Evolutionary conservation across 2,113 vertebrate species (phyloP).

Genomic region (Heterocephalus glaber): DNA sequence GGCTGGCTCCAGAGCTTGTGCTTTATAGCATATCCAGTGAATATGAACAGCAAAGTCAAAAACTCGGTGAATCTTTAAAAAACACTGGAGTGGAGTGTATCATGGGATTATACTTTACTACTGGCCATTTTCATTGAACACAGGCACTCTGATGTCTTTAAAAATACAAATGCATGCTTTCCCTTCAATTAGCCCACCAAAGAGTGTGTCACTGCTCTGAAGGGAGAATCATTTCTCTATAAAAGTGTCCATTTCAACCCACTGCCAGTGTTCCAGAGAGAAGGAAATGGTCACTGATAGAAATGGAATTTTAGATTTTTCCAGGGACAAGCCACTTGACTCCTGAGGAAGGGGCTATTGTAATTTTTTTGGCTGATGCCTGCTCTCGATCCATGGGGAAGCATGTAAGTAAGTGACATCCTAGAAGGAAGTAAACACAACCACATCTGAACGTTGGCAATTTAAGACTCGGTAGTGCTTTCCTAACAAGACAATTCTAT

Average conservation of each 20-base stretch:
- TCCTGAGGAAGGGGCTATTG: not conserved
- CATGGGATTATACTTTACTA: not conserved
- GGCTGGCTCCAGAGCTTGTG: not conserved
- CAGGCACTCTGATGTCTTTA: not conserved
- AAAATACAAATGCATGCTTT: not conserved
- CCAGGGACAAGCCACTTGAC: constrained; percentile 14
- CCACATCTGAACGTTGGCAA: constrained; percentile 31
- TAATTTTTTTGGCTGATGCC: not conserved
- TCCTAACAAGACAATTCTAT: constrained; percentile 41
- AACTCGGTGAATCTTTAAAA: not conserved
- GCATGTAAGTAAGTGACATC: constrained; percentile 25
- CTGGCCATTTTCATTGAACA: not conserved
- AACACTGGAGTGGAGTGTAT: not conserved
- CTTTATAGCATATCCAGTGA: not conserved
- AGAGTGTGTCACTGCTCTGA: not conserved
- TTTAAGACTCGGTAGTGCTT: constrained; percentile 23
- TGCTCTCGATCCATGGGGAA: constrained; percentile 1
- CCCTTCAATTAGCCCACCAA: not conserved
- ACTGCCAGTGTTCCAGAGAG: not conserved
- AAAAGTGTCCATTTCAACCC: not conserved
- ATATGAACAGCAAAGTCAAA: not conserved
- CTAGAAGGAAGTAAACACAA: constrained; percentile 22
- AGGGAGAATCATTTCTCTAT: not conserved
- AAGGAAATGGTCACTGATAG: not conserved
- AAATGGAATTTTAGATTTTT: constrained; percentile 27